Evolutionary conservation across 2,113 vertebrate genomes (phyloP), one percentile per base, ranked within the genome.

Genomic region (Oreotrochilus melanogaster): DNA sequence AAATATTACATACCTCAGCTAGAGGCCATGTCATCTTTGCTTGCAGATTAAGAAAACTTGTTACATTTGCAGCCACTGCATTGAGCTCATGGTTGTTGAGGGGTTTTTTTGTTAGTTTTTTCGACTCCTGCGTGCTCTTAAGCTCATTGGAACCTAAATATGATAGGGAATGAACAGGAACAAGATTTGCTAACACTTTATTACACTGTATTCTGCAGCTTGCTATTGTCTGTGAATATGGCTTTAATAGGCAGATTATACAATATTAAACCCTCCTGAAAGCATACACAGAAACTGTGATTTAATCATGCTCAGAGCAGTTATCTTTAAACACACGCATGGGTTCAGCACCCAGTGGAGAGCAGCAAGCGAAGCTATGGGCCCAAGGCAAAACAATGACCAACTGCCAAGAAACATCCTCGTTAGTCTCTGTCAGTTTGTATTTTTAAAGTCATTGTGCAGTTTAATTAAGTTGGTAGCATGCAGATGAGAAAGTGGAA

Each of bases 401-500:
- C 70, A 91, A 18, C 43, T 92, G 91, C 85, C 93, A 97, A 93
- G 85, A 95, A 95, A 89, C 35, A 89, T 75, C 92, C 58, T 89
- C 0, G 0, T 92, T 72, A 86, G 64, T 48, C 60, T 96, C 94
- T 95, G 92, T 93, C 58, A 54, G n/a, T 87, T 82, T 86, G 93
- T 86, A 67, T 92, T 94, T 96, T 92, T 60, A 71, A 96, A 91
- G 62, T 84, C 82, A 91, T 90, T 94, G 90, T 97, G 93, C 56
- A 78, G 93, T 75, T 75, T 93, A 93, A 93, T 92, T 93, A 88
- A 80, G 71, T 47, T 88, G 78, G 91, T 91, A 95, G 93, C 88
- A 93, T 51, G 56, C 69, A 89, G 88, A 96, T 96, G 92, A 95
- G 94, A 93, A 96, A 97, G 88, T 66, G 89, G 94, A 89, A 97